These are phyloP conservation scores for Tholera decimalis DNA, from an alignment of 2,888 invertebrate species.

Conservation along the genomic window DNA sequence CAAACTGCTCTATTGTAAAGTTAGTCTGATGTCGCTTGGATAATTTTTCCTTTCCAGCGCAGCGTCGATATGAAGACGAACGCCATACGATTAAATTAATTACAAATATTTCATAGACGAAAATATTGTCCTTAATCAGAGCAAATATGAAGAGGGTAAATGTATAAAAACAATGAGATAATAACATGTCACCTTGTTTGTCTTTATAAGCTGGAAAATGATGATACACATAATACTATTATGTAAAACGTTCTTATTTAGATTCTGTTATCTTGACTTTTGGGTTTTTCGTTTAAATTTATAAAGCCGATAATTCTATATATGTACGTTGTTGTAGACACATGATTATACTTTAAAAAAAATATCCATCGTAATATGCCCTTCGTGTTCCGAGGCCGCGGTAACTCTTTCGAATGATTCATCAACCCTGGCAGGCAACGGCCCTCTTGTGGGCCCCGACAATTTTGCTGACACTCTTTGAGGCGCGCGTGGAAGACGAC, in stretches of 20 bases:
- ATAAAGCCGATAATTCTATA: background rate
- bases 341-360: background rate
- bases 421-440: too few relatives aligned
- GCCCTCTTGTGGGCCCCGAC: too few relatives aligned
- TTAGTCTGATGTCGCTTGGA: too few relatives aligned
- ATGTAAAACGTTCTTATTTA: background rate
- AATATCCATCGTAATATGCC: too few relatives aligned
- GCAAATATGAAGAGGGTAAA: constrained; percentile 12
- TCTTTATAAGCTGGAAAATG: background rate
- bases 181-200: constrained; percentile 17
- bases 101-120: background rate
- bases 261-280: constrained; percentile 11
- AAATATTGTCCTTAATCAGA: background rate
- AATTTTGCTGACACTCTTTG: too few relatives aligned
- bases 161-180: background rate
- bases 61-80: too few relatives aligned
- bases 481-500: too few relatives aligned
- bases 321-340: background rate
- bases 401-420: too few relatives aligned
- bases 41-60: too few relatives aligned
- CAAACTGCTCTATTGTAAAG: too few relatives aligned
- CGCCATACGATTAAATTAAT: background rate
- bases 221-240: background rate
- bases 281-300: constrained; percentile 24
- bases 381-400: too few relatives aligned